phyloP scores from a whole-genome alignment of 2,797 vertebrate species.

The Platyrinchus mystaceus region DNA sequence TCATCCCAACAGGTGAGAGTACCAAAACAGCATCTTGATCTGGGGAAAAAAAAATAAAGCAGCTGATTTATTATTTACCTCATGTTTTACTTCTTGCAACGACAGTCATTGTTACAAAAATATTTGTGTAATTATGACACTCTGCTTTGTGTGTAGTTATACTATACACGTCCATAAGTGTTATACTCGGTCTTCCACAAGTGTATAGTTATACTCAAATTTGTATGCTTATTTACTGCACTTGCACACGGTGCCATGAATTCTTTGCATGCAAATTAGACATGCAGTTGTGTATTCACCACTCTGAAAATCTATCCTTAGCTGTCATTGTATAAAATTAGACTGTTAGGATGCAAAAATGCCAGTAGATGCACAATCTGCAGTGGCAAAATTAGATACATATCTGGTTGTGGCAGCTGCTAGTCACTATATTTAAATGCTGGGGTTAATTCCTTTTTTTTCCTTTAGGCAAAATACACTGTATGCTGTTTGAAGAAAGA shows the following conservation, averaged over 20 bases:
- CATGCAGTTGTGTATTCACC: background rate
- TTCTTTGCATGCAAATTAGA: background rate
- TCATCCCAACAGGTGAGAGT: background rate
- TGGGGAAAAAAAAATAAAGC: background rate
- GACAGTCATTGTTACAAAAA: background rate
- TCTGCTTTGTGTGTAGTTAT: background rate
- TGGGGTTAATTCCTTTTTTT: background rate
- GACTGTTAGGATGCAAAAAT: background rate
- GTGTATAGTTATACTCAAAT: background rate
- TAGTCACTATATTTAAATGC: background rate
- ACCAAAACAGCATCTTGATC: background rate
- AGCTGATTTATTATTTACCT: background rate
- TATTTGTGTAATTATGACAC: background rate
- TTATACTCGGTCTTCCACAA: no score
- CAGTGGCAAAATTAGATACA: background rate
- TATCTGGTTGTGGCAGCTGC: background rate
- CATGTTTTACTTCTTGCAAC: background rate
- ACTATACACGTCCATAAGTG: no score
- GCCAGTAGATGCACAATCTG: background rate
- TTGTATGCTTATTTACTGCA: background rate
- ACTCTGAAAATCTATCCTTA: background rate
- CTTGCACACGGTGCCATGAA: accelerated
- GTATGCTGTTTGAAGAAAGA: background rate
- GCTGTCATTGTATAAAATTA: background rate
- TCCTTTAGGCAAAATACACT: background rate